These are phyloP conservation scores for Myotis brandtii DNA, from an alignment of 2,113 vertebrate genomes.

Conservation along the genomic window DNA sequence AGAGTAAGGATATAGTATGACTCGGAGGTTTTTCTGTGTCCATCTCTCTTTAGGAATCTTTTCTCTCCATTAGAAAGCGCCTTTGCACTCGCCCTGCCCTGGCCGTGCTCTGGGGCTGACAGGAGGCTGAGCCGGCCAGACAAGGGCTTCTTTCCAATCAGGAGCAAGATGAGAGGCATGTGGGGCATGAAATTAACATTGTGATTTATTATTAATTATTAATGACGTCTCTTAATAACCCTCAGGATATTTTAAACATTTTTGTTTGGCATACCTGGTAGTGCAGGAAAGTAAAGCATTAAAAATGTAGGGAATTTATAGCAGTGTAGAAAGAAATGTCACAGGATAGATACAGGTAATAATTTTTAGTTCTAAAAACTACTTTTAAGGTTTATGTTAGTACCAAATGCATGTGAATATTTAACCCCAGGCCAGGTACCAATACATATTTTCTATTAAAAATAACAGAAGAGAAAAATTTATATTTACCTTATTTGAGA, in stretches of 20 bases:
- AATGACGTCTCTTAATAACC: slow-evolving; percentile 53
- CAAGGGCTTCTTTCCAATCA: slow-evolving; percentile 39
- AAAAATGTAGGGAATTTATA: slow-evolving; percentile 52
- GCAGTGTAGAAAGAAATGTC: slow-evolving; percentile 27
- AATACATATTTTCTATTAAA: slow-evolving; percentile 67
- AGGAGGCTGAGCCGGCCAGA: not conserved
- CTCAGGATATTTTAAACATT: slow-evolving; percentile 48
- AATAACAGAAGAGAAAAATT: slow-evolving; percentile 19
- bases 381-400: slow-evolving; percentile 53
- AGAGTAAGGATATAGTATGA: not conserved
- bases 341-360: not conserved
- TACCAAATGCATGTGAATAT: slow-evolving; percentile 39
- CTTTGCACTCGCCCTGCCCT: not conserved
- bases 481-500: slow-evolving; percentile 52
- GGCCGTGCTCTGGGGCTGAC: not conserved
- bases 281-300: slow-evolving; percentile 33
- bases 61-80: not conserved
- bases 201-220: slow-evolving; percentile 38
- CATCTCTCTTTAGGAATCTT: not conserved
- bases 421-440: not conserved
- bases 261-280: slow-evolving; percentile 5
- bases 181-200: slow-evolving; percentile 50
- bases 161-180: slow-evolving; percentile 22
- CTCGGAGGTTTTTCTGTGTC: not conserved
- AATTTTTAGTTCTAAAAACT: slow-evolving; percentile 59